These are phyloP conservation scores for Drosophila ercepeae DNA, from an alignment of 1,140 invertebrate genomes.

Conservation along the genomic window DNA sequence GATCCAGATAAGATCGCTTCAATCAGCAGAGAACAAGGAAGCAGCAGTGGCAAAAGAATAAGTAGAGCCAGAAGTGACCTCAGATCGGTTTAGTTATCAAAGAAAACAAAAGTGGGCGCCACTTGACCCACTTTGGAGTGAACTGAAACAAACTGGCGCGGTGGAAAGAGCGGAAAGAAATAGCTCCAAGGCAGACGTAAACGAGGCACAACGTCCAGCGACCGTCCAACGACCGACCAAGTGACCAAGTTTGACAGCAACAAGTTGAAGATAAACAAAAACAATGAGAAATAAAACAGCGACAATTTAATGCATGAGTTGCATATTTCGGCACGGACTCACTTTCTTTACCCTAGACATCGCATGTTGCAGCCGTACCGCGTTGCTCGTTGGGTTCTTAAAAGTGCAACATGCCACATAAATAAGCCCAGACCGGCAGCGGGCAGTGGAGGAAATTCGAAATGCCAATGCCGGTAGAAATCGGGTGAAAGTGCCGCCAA, in stretches of 20 bases:
- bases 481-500: constrained; percentile 79
- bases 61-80: constrained; percentile 42
- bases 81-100: constrained; percentile 67
- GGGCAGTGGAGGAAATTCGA: constrained; percentile 61
- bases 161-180: constrained; percentile 16
- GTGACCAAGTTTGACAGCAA: constrained; percentile 79
- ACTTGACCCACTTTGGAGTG: constrained; percentile 66
- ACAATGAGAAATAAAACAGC: constrained; percentile 80
- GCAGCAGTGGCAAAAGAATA: constrained; percentile 9
- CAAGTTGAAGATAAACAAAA: constrained; percentile 80
- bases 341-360: constrained; percentile 52
- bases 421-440: constrained; percentile 53
- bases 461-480: constrained; percentile 77
- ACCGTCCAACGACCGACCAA: constrained; percentile 47
- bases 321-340: constrained; percentile 69
- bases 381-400: constrained; percentile 49
- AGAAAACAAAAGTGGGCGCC: constrained; percentile 79
- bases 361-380: constrained; percentile 34
- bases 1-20: constrained; percentile 37
- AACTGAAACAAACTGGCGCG: constrained; percentile 21
- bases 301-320: constrained; percentile 81
- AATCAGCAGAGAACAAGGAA: constrained; percentile 47
- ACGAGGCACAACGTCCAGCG: constrained; percentile 13
- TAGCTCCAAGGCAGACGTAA: constrained; percentile 21
- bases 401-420: constrained; percentile 76